Base-by-base conservation (phyloP, 2,797 vertebrate genomes). In the Martes flavigula region DNA sequence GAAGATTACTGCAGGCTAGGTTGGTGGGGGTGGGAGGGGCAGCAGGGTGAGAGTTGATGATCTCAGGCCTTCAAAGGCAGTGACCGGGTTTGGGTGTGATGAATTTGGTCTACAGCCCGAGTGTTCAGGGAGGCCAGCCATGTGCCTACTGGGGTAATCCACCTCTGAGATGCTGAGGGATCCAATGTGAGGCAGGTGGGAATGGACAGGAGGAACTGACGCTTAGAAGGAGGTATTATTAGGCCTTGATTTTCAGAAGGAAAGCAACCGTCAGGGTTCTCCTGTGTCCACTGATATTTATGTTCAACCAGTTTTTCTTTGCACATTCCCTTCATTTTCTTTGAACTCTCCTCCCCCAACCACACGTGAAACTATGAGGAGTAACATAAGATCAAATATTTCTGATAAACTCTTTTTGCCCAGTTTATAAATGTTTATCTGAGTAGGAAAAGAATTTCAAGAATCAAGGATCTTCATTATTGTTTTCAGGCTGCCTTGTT, bases 371-470 rank as follows among this genome's bases (percentile, higher is more conserved):
- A 89, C 14, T n/a, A 56, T 35, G 6, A 90, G 23, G 27, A 91
- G 15, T 90, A 84, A 95, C 86, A 70, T 88, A 78, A 91, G 40
- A 48, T 78, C 11, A 68, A 64, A 60, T 83, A 30, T 87, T 94
- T 95, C 62, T 66, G 56, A 81, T 87, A 91, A 79, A 51, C 66
- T 87, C 11, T 72, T 92, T 90, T 78, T 32, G 54, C 25, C 14
- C 9, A 86, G 25, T 85, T 85, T 83, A 60, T 84, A 48, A 40
- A 84, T 83, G 14, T 81, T 95, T 70, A 58, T 94, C 79, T 94
- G 83, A 79, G 11, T 54, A 56, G 43, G 35, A 79, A 81, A 95
- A 90, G 43, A 84, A 72, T 96, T 20, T 94, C 64, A 89, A 84
- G 84, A 96, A 60, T 73, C 17, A 87, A 81, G 79, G 18, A 77